A percentile compares a stretch with the other conserved stretches of the same genome.
Conservation (phyloP, 2,888 invertebrate species). For the Macrophya alboannulata region DNA sequence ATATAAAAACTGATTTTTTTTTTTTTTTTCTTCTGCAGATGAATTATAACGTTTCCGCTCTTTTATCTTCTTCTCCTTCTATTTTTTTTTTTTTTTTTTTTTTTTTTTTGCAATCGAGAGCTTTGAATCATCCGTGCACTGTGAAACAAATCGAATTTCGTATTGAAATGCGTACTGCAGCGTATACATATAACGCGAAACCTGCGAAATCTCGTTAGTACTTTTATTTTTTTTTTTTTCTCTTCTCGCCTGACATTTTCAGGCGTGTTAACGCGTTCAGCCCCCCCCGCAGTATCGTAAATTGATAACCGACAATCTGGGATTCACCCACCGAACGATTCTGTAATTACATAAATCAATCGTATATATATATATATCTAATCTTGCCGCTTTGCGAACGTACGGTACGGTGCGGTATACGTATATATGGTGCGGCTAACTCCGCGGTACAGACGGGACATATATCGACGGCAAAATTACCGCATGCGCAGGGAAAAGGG, state of each 20-base stretch:
- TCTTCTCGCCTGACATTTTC: not conserved
- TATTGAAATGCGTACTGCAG: no score
- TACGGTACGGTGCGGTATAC: no score
- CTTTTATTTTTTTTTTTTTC: not conserved
- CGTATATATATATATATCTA: not conserved
- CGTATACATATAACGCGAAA: not conserved
- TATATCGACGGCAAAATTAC: no score
- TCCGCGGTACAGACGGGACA: not conserved
- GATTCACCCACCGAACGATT: not conserved
- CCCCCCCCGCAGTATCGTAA: not conserved
- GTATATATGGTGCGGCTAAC: no score
- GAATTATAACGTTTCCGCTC: no score
- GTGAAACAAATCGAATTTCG: no score
- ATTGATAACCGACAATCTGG: not conserved
- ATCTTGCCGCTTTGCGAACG: not conserved
- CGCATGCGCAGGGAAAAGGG: no score
- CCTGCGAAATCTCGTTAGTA: not conserved
- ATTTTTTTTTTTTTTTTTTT: no score
- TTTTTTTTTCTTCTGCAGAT: no score
- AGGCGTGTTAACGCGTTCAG: not conserved
- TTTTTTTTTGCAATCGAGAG: no score
- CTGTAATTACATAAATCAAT: conserved; percentile 24
- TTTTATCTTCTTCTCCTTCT: no score
- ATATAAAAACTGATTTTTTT: not conserved
- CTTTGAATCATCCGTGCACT: no score